Evolutionary conservation across 2,888 invertebrate species (phyloP).

Genomic region (Pantelozetes paolii): DNA sequence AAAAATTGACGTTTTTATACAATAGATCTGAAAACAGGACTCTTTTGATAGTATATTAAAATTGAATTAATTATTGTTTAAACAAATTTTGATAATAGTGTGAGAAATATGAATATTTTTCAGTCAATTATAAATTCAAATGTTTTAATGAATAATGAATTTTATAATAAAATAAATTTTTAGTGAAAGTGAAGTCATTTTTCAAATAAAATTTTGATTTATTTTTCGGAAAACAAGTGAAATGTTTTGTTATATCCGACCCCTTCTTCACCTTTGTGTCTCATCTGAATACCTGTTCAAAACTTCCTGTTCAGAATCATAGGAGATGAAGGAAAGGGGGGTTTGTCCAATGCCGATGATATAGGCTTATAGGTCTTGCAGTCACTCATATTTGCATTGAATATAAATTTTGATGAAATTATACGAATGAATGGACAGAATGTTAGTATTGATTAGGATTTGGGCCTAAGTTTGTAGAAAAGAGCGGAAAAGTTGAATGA

Average conservation of each 20-base stretch:
- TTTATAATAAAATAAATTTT: not conserved
- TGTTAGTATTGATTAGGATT: not conserved
- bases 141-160: not conserved
- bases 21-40: no score
- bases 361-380: not conserved
- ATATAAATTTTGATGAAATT: not conserved
- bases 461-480: not conserved
- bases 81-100: not conserved
- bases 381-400: not conserved
- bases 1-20: not conserved
- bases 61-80: not conserved
- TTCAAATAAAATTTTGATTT: not conserved
- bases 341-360: not conserved
- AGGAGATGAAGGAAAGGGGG: not conserved
- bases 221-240: not conserved
- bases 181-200: not conserved
- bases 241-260: not conserved
- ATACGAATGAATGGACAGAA: not conserved
- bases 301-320: not conserved
- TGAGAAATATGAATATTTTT: no score
- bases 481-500: not conserved
- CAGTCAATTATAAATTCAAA: not conserved
- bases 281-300: not conserved
- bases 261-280: not conserved
- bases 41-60: no score